These are phyloP conservation scores for Saguinus midas DNA, from an alignment of 2,113 vertebrate genomes.

Conservation along the genomic window DNA sequence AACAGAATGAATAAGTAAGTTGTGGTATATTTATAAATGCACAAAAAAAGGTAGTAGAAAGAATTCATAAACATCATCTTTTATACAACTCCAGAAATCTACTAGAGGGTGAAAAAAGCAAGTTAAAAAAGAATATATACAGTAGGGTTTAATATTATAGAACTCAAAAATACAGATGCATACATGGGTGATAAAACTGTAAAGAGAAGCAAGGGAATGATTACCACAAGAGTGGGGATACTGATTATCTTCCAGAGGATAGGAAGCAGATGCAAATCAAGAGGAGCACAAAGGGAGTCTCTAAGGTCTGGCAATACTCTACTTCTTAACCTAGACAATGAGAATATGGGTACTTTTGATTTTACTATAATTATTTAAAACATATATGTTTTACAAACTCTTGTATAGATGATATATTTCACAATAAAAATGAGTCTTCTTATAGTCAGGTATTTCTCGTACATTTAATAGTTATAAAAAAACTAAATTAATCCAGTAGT, in stretches of 20 bases:
- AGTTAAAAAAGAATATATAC: not conserved
- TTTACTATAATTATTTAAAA: slow-evolving; percentile 14
- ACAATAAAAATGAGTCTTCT: not conserved
- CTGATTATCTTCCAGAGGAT: not conserved
- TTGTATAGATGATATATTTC: not conserved
- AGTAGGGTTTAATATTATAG: not conserved
- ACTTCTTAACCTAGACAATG: not conserved
- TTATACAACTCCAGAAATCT: not conserved
- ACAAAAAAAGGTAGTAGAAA: not conserved
- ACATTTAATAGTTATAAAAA: not conserved
- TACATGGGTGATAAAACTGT: not conserved
- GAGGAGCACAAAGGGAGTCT: not conserved
- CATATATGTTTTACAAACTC: not conserved
- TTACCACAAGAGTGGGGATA: not conserved
- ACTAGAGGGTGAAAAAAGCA: not conserved
- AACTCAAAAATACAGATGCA: not conserved
- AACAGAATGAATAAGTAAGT: not conserved
- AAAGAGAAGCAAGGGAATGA: not conserved
- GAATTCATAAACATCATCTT: not conserved
- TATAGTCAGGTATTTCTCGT: not conserved
- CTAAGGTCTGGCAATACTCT: not conserved
- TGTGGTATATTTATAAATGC: not conserved
- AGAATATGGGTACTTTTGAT: not conserved
- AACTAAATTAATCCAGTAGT: not conserved
- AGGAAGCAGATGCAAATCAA: not conserved